A percentile compares a stretch with the other conserved stretches of the same genome.
These are phyloP conservation scores for Notarius quadriscutis DNA, from an alignment of 2,113 vertebrate species.

Conservation along the genomic window DNA sequence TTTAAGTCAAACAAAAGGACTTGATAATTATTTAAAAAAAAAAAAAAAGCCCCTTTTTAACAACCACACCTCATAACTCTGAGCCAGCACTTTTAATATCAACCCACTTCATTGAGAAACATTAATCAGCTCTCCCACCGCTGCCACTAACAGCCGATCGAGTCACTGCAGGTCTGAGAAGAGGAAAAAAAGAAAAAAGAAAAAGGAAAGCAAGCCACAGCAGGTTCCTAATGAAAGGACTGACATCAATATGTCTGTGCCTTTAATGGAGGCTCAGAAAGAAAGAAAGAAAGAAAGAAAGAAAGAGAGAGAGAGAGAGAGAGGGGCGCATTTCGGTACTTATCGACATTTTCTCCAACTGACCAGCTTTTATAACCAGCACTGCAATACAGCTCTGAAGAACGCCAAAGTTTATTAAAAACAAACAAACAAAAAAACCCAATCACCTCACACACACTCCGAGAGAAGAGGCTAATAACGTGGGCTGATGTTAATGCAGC, in stretches of 20 bases:
- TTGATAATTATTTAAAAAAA: too few relatives aligned
- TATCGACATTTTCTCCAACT: constrained; percentile 31
- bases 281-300: background rate
- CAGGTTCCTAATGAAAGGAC: background rate
- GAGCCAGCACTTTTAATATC: background rate
- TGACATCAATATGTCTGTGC: constrained; percentile 30
- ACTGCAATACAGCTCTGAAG: background rate
- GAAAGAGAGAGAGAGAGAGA: background rate
- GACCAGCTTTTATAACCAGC: constrained; percentile 4
- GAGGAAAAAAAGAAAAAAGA: background rate
- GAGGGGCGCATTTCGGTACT: background rate
- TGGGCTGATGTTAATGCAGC: background rate
- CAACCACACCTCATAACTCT: background rate
- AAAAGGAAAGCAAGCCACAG: background rate
- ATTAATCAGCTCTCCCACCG: background rate
- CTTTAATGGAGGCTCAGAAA: background rate
- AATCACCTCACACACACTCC: background rate
- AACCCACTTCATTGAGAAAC: background rate
- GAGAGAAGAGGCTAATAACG: background rate
- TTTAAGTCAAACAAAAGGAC: background rate
- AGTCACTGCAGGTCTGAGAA: background rate
- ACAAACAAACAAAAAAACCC: too few relatives aligned
- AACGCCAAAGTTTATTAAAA: background rate
- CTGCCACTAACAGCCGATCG: background rate
- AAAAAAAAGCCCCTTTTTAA: background rate